These are phyloP conservation scores for Zingel zingel DNA, from an alignment of 2,113 vertebrate species.

Conservation along the genomic window DNA sequence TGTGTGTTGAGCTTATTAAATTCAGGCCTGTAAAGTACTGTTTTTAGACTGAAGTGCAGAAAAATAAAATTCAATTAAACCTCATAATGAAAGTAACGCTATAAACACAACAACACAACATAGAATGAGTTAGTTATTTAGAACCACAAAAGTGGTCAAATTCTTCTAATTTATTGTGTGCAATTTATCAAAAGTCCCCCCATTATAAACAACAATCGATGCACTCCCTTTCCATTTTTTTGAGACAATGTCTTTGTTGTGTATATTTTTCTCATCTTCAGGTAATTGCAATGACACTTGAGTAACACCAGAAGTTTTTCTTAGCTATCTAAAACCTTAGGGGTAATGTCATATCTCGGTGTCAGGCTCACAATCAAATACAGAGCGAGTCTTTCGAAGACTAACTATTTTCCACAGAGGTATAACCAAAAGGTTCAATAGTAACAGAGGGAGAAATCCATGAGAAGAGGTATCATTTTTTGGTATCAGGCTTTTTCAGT, in stretches of 20 bases:
- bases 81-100: constrained; percentile 15
- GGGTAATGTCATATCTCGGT: constrained; percentile 1
- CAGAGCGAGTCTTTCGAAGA: background rate
- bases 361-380: background rate
- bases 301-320: background rate
- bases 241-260: background rate
- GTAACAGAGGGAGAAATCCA: background rate
- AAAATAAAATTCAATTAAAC: constrained; percentile 16
- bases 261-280: background rate
- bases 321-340: background rate
- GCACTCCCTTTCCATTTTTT: background rate
- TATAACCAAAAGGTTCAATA: background rate
- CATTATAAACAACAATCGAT: background rate
- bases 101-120: constrained; percentile 4
- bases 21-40: constrained; percentile 15
- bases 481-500: background rate
- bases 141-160: background rate
- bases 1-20: constrained; percentile 47
- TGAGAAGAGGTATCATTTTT: background rate
- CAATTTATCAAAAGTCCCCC: background rate
- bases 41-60: constrained; percentile 27
- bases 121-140: background rate
- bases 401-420: background rate
- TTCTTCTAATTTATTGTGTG: background rate
- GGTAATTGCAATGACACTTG: background rate